phyloP scores from a whole-genome alignment of 2,113 vertebrate genomes.

The Chitala chitala region DNA sequence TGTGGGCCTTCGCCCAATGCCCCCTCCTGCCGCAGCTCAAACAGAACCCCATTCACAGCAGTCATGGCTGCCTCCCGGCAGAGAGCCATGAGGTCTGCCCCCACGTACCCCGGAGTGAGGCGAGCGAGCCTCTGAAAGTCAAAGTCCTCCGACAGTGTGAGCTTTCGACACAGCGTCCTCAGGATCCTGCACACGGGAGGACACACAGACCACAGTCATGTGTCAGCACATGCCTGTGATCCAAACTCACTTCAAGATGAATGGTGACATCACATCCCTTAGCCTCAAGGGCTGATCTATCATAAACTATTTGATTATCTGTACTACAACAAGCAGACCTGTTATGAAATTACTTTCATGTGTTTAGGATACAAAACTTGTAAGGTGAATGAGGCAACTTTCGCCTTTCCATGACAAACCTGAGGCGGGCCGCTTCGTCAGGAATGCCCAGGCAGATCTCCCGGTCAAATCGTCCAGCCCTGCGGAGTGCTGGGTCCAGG shows the following conservation, averaged over 20 bases:
- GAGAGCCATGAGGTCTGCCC: slow-evolving; percentile 90
- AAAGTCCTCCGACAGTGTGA: slow-evolving; percentile 73
- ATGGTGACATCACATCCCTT: too few relatives aligned
- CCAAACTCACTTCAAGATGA: too few relatives aligned
- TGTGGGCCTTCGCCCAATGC: background rate
- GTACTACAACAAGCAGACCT: too few relatives aligned
- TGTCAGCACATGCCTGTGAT: background rate
- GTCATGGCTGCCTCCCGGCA: slow-evolving; percentile 85
- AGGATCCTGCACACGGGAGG: slow-evolving; percentile 72
- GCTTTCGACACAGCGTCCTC: slow-evolving; percentile 80
- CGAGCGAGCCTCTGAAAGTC: slow-evolving; percentile 72
- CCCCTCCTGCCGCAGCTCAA: slow-evolving; percentile 36
- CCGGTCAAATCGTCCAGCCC: slow-evolving; percentile 89
- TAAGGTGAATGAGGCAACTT: too few relatives aligned
- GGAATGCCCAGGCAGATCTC: slow-evolving; percentile 95
- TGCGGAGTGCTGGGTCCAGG: slow-evolving; percentile 83
- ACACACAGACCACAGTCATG: background rate
- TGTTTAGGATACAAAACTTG: too few relatives aligned
- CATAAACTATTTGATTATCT: too few relatives aligned
- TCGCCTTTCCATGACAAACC: slow-evolving; percentile 50
- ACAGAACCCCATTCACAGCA: slow-evolving; percentile 73
- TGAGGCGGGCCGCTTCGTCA: slow-evolving; percentile 79
- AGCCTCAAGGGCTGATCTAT: too few relatives aligned
- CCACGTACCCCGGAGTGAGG: slow-evolving; percentile 87
- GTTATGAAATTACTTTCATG: too few relatives aligned